Conservation (phyloP, 2,113 vertebrate species). For the Hypanus sabinus region DNA sequence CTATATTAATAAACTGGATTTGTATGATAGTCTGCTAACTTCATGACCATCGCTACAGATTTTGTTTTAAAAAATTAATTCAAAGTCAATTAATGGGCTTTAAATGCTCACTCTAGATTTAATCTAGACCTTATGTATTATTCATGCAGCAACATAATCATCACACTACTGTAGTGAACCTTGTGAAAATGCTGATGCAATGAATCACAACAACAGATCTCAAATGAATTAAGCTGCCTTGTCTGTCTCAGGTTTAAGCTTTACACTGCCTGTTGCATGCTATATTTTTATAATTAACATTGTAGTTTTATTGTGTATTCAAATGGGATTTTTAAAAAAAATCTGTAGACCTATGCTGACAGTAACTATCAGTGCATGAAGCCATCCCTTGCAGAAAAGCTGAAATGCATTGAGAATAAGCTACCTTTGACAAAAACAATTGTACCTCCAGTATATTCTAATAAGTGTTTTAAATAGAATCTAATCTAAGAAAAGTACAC, state of each 20-base stretch:
- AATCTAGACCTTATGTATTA: neutral
- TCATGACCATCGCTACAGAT: neutral
- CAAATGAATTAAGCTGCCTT: neutral
- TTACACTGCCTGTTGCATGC: neutral
- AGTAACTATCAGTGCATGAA: constrained; percentile 18
- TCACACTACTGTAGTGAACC: neutral
- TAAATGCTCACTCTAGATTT: neutral
- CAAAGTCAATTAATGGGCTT: constrained; percentile 11
- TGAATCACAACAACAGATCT: constrained; percentile 3
- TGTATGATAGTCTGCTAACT: neutral
- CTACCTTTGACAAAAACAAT: neutral
- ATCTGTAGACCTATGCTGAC: neutral
- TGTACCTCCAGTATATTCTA: neutral
- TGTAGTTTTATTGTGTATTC: constrained; percentile 26
- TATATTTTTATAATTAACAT: constrained; percentile 24
- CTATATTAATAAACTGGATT: neutral
- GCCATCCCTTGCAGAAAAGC: neutral
- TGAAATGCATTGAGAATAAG: constrained; percentile 25
- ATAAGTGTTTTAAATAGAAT: constrained; percentile 5
- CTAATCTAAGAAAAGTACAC: constrained; percentile 1
- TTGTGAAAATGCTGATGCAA: neutral
- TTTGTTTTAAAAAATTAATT: neutral
- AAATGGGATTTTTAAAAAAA: neutral
- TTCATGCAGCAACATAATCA: neutral
- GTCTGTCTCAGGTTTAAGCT: neutral